Conservation (phyloP, 1,140 invertebrate species). For the Caerostris darwini region DNA sequence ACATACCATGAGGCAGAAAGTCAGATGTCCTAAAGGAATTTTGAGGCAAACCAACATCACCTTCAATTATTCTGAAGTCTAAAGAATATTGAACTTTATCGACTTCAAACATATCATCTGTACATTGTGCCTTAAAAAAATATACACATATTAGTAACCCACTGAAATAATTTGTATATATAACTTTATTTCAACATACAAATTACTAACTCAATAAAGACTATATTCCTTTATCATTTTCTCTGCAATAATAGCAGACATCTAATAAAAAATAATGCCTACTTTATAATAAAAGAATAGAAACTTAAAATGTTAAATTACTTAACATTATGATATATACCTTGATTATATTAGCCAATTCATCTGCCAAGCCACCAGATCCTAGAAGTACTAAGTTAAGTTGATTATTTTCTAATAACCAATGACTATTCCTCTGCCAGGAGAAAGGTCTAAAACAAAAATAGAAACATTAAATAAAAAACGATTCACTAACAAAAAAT, state of each 20-base stretch:
- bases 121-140: slow-evolving; percentile 84
- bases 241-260: too few species aligned
- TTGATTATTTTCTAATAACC: slow-evolving; percentile 87
- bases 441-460: slow-evolving; percentile 84
- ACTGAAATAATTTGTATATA: too few species aligned
- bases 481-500: not conserved
- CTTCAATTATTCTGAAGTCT: slow-evolving; percentile 92
- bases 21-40: slow-evolving; percentile 87
- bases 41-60: slow-evolving; percentile 90
- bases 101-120: slow-evolving; percentile 92
- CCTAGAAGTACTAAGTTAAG: slow-evolving; percentile 86
- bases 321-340: slow-evolving; percentile 82
- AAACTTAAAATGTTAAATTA: not conserved
- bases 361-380: slow-evolving; percentile 88
- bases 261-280: too few species aligned
- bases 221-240: too few species aligned
- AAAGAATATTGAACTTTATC: slow-evolving; percentile 91
- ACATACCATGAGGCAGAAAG: slow-evolving; percentile 89
- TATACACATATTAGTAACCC: not conserved
- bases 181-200: too few species aligned
- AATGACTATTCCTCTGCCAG: slow-evolving; percentile 87
- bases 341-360: slow-evolving; percentile 90
- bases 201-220: too few species aligned
- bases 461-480: not conserved
- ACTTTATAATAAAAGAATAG: too few species aligned